Evolutionary conservation across 2,797 vertebrate species (phyloP).

Genomic region (Syngnathus rostellatus): DNA sequence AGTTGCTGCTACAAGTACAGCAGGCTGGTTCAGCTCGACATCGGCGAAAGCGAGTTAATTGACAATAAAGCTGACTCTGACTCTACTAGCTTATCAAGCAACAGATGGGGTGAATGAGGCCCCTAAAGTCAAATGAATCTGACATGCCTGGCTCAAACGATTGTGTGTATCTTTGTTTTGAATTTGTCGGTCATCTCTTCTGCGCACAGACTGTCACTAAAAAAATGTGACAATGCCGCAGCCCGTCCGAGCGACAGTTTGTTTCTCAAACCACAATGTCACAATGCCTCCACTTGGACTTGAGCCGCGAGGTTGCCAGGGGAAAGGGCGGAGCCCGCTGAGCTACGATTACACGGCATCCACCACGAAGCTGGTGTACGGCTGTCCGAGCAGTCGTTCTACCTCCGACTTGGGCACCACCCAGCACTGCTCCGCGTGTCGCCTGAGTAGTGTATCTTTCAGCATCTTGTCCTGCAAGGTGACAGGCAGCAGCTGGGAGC

Average conservation of each 20-base stretch:
- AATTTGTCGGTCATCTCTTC: conserved; percentile 6
- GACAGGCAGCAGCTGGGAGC: conserved; percentile 50
- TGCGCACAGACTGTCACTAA: background rate
- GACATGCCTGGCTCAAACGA: background rate
- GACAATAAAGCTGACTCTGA: too few species aligned
- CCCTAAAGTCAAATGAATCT: too few species aligned
- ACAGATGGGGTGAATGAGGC: too few species aligned
- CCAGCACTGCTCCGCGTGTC: conserved; percentile 69
- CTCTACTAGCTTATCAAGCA: too few species aligned
- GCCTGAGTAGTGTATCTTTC: conserved; percentile 64
- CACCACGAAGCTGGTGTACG: conserved; percentile 72
- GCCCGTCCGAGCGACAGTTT: conserved; percentile 12
- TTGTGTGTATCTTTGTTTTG: conserved; percentile 15
- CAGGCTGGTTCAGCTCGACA: too few species aligned
- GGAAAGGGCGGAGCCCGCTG: conserved; percentile 23
- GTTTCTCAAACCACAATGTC: conserved; percentile 22
- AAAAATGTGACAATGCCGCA: conserved; percentile 1
- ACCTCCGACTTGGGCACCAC: conserved; percentile 70
- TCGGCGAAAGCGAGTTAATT: too few species aligned
- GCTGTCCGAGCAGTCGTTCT: conserved; percentile 65
- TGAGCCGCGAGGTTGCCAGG: conserved; percentile 18
- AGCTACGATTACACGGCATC: conserved; percentile 41
- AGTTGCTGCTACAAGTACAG: too few species aligned
- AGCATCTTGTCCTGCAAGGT: conserved; percentile 70
- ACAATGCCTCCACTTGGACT: conserved; percentile 13